Evolutionary conservation across 2,113 vertebrate genomes (phyloP).

Genomic region (Cichladusa arquata): DNA sequence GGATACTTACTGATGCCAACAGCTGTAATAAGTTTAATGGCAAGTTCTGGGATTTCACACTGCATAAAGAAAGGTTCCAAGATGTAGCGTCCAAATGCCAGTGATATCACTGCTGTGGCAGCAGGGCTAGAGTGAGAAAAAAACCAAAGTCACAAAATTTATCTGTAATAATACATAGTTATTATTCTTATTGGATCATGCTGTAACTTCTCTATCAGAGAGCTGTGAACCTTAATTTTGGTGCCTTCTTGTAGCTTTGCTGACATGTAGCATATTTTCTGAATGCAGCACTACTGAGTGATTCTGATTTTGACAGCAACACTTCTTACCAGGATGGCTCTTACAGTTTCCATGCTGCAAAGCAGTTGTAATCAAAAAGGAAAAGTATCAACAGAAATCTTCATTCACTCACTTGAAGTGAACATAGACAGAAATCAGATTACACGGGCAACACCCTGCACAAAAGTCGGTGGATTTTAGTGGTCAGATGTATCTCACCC

Average conservation of each 20-base stretch:
- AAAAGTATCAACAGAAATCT: not conserved
- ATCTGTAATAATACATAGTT: not conserved
- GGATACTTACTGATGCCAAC: constrained; percentile 89
- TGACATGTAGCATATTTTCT: not conserved
- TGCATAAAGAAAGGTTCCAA: constrained; percentile 95
- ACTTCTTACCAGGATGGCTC: not conserved
- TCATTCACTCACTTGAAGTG: not conserved
- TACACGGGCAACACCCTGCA: not conserved
- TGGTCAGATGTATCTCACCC: not conserved
- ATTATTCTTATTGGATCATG: not conserved
- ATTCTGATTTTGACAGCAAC: not conserved
- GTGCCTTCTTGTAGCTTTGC: not conserved
- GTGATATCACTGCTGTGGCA: constrained; percentile 88
- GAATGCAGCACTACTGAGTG: not conserved
- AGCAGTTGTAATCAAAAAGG: not conserved
- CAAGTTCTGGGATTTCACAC: constrained; percentile 86
- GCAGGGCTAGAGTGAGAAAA: constrained; percentile 79
- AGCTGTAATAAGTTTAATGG: constrained; percentile 88
- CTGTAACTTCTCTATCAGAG: not conserved
- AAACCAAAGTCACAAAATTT: not conserved
- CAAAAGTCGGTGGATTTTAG: not conserved
- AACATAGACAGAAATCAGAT: not conserved
- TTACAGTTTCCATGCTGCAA: not conserved
- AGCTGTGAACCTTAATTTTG: not conserved
- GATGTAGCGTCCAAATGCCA: constrained; percentile 94